Evolutionary conservation across 92 coral and sea anemone species (phyloP), one percentile per base, ranked within the genome.

Genomic region (Zoanthus gigantus): DNA sequence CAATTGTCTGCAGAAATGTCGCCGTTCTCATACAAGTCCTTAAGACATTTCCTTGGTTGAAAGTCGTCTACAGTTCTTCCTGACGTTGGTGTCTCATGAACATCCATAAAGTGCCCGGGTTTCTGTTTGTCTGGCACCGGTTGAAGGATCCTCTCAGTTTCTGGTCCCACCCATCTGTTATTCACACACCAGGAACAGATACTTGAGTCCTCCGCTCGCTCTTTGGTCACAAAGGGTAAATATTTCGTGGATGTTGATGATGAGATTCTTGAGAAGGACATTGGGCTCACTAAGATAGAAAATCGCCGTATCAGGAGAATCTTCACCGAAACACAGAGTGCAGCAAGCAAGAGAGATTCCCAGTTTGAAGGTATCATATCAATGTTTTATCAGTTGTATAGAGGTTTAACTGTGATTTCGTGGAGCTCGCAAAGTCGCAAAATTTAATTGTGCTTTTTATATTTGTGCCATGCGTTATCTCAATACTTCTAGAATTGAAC

Each of bases 201-300:
- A 50, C 7, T 50, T 50, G 56, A 50, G 83, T 68, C 82, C 82
- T 77, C 47, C 66, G 82, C 82, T 77, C 82, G 34, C 82, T 77
- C n/a, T 23, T 23, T 23, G 79, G 79, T 74, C 32, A 50, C 79
- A 74, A 74, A 74, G 79, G 79, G 4, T 50, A 50, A 37, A 50
- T 56, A 74, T 74, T 74, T 74, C 79, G 28, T 58, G 66, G 66
- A 58, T 14, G 84, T 31, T 67, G 84, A 79, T 79, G 84, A 79
- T 30, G 72, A 18, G 17, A 80, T 9, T 80, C 74, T 80, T 80
- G 85, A 58, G 85, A n/a, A 47, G 57, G 85, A 80, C 85, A 58
- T 80, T 80, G 85, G 74, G 44, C 50, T 80, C 4, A 80, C 85
- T 42, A 58, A 80, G 85, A 80, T 80, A 80, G 32, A 80, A 80